Percentiles rank a stretch among this genome's conserved stretches.
These are phyloP conservation scores for Patella depressa DNA, from an alignment of 2,888 invertebrate species.

Conservation along the genomic window DNA sequence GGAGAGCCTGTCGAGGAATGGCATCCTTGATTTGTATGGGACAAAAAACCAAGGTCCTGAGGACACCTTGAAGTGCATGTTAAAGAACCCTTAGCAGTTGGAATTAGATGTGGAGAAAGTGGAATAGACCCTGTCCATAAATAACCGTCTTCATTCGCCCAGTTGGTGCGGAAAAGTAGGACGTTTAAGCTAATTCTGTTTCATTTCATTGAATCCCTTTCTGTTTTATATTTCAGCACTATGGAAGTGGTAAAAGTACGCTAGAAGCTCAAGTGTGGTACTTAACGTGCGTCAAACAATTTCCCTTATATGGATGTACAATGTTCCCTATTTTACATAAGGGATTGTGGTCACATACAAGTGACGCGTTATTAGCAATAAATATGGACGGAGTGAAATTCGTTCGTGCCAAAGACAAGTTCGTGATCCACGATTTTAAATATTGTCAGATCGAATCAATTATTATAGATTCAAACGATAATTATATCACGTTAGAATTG, in stretches of 20 bases:
- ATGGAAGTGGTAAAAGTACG: constrained; percentile 92
- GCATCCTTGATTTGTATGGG: too few relatives aligned
- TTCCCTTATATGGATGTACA: constrained; percentile 90
- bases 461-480: constrained; percentile 91
- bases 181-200: too few relatives aligned
- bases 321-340: constrained; percentile 91
- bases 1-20: too few relatives aligned
- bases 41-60: too few relatives aligned
- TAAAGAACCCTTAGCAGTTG: too few relatives aligned
- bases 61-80: too few relatives aligned
- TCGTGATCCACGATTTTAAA: constrained; percentile 89
- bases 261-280: constrained; percentile 93
- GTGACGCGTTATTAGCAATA: constrained; percentile 82
- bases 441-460: constrained; percentile 93
- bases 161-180: too few relatives aligned
- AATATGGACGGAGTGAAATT: constrained; percentile 92
- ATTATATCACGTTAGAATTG: constrained; percentile 90
- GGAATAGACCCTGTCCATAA: too few relatives aligned
- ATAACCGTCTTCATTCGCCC: too few relatives aligned
- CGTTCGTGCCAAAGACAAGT: constrained; percentile 92
- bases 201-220: constrained; percentile 1
- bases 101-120: too few relatives aligned
- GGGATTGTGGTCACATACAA: constrained; percentile 92
- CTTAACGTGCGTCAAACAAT: constrained; percentile 95
- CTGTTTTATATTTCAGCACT: constrained; percentile 70